Percentiles rank a stretch among this genome's conserved stretches.
These are phyloP conservation scores for Drosophila falleni DNA, from an alignment of 2,888 invertebrate genomes.

Conservation along the genomic window DNA sequence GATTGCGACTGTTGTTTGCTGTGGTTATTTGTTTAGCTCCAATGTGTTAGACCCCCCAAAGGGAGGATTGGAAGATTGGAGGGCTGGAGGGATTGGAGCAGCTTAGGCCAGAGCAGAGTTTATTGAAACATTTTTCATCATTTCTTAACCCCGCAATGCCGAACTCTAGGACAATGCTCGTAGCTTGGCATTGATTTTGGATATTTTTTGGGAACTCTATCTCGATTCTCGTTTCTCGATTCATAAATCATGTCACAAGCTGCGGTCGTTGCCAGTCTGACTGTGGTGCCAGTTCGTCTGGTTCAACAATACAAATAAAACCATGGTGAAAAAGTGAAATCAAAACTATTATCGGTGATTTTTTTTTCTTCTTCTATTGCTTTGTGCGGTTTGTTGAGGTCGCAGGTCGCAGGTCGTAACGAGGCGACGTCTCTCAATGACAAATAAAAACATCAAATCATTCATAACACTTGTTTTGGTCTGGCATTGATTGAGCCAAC, in stretches of 20 bases:
- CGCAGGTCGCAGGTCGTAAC: constrained; percentile 44
- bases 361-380: constrained; percentile 26
- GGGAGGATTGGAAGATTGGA: constrained; percentile 1
- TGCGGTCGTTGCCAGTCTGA: constrained; percentile 55
- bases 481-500: constrained; percentile 81
- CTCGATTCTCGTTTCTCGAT: constrained; percentile 2
- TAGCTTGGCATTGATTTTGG: constrained; percentile 35
- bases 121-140: constrained; percentile 78
- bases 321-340: constrained; percentile 69
- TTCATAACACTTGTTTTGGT: constrained; percentile 79
- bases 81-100: constrained; percentile 24
- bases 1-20: constrained; percentile 5
- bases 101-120: constrained; percentile 49
- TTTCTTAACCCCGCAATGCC: constrained; percentile 58
- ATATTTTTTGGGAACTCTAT: constrained; percentile 2
- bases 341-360: constrained; percentile 70
- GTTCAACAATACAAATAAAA: constrained; percentile 26
- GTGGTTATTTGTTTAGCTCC: constrained; percentile 54
- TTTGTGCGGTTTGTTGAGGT: constrained; percentile 76
- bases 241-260: constrained; percentile 75
- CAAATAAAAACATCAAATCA: constrained; percentile 82
- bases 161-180: constrained; percentile 57
- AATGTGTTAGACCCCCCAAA: constrained; percentile 47
- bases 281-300: constrained; percentile 67
- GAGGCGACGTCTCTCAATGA: constrained; percentile 33